Evolutionary conservation across 2,888 invertebrate genomes (phyloP).

Genomic region (Liodrosophila aerea): DNA sequence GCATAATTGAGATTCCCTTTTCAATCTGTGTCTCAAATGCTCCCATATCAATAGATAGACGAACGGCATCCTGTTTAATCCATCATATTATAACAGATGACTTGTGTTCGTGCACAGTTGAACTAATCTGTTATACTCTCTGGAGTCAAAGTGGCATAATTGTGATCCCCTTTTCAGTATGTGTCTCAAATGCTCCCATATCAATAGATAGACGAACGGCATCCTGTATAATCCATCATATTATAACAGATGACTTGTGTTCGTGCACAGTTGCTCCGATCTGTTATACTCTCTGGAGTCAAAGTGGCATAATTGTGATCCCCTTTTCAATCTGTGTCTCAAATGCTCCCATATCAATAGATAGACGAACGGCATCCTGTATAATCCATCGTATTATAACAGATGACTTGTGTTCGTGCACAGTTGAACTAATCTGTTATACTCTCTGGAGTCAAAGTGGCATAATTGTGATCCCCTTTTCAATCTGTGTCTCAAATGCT

Average conservation of each 20-base stretch:
- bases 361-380: constrained; percentile 35
- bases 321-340: constrained; percentile 14
- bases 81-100: constrained; percentile 45
- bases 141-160: constrained; percentile 45
- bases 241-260: constrained; percentile 47
- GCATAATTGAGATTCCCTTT: too few relatives aligned
- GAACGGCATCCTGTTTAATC: constrained; percentile 48
- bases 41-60: too few relatives aligned
- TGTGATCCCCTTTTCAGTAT: not conserved
- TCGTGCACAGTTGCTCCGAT: constrained; percentile 21
- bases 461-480: constrained; percentile 18
- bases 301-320: constrained; percentile 26
- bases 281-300: constrained; percentile 16
- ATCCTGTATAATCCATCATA: constrained; percentile 34
- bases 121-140: constrained; percentile 1
- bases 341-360: constrained; percentile 21
- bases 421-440: constrained; percentile 1
- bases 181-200: constrained; percentile 51
- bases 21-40: too few relatives aligned
- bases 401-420: constrained; percentile 18
- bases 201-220: constrained; percentile 29
- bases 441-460: constrained; percentile 41
- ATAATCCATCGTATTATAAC: constrained; percentile 20
- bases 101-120: constrained; percentile 36
- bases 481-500: constrained; percentile 41